phyloP scores from a whole-genome alignment of 2,797 vertebrate genomes.

The Balearica regulorum region DNA sequence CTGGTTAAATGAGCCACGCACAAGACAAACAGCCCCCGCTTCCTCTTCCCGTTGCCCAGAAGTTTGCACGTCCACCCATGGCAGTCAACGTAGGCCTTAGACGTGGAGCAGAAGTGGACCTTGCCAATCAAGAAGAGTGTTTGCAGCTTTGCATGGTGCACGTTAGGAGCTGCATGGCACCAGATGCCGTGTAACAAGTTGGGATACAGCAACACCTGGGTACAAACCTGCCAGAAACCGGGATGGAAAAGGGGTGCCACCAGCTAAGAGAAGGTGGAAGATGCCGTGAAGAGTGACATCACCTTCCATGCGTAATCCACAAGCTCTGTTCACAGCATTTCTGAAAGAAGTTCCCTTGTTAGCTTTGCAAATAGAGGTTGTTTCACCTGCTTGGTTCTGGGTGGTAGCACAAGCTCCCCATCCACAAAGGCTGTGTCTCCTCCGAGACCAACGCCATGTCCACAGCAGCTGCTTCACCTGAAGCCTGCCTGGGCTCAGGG shows the following conservation, averaged over 20 bases:
- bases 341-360: neutral
- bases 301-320: neutral
- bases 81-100: neutral
- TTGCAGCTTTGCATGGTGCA: neutral
- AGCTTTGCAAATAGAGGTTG: neutral
- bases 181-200: rapidly evolving
- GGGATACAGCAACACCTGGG: neutral
- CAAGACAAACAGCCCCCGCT: neutral
- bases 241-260: neutral
- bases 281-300: neutral
- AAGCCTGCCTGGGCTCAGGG: neutral
- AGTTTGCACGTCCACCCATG: neutral
- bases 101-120: neutral
- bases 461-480: neutral
- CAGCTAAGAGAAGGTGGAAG: neutral
- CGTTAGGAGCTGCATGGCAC: neutral
- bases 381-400: neutral
- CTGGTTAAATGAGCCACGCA: neutral
- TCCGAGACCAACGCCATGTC: neutral
- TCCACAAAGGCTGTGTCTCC: neutral
- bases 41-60: neutral
- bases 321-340: neutral
- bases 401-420: neutral
- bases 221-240: neutral
- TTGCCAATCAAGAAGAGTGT: too few relatives aligned